Percentiles rank a stretch among this genome's conserved stretches.
Evolutionary conservation across 2,113 vertebrate species (phyloP).

Genomic region (Phainopepla nitens): DNA sequence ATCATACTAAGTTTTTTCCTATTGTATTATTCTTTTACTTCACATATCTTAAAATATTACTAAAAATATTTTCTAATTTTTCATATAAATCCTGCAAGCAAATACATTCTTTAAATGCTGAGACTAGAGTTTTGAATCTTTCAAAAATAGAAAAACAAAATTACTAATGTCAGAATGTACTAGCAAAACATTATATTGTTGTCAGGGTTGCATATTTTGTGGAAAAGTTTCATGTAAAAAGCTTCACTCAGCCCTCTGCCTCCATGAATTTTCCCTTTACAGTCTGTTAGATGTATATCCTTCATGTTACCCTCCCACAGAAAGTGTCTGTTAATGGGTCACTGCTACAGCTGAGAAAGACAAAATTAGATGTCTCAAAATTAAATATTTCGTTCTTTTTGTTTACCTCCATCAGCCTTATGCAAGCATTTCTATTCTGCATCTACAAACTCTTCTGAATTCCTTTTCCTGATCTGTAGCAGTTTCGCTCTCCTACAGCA

Average conservation of each 20-base stretch:
- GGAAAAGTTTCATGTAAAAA: background rate
- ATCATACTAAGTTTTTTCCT: background rate
- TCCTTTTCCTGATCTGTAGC: background rate
- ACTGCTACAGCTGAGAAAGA: background rate
- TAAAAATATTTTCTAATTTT: background rate
- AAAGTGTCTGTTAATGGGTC: background rate
- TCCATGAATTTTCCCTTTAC: background rate
- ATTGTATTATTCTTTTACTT: background rate
- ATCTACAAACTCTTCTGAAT: background rate
- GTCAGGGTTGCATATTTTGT: background rate
- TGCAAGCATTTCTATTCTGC: background rate
- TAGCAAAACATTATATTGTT: background rate
- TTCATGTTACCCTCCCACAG: background rate
- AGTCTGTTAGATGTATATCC: background rate
- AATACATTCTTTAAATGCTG: background rate
- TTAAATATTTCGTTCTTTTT: background rate
- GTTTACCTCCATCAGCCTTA: background rate
- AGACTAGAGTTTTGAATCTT: background rate
- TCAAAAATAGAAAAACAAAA: background rate
- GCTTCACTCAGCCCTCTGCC: background rate
- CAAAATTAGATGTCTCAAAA: background rate
- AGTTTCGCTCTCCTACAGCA: background rate
- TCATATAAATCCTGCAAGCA: fast-evolving
- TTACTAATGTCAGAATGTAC: background rate
- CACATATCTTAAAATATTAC: background rate